Base-by-base conservation (phyloP, 2,888 invertebrate genomes). In the Autographa pulchrina region DNA sequence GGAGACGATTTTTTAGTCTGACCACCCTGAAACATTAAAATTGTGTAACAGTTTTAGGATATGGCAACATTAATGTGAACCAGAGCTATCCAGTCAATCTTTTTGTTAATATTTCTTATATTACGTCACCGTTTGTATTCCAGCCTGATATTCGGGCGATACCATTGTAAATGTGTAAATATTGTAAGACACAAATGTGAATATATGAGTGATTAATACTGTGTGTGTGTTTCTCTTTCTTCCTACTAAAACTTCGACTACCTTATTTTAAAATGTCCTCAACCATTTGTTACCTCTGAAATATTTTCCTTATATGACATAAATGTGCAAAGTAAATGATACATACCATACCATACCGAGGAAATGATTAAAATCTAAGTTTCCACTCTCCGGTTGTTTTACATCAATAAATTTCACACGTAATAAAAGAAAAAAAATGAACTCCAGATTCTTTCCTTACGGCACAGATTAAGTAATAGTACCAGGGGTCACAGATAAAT, bases 151-250 rank as follows among this genome's bases (percentile, higher is more conserved):
- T 84, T 85, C 75, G 82, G 81, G 81, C 87, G 82, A 72, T 81
- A 72, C 71, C 71, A 81, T 81, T 95, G 94, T 95, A 95, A 75
- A 94, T 94, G 85, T 94, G 93, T 94, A 94, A 92, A 94, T 93
- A 93, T 85, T 87, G 77, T 86, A 88, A 88, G 80, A 84, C 82
- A 86, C 82, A 91, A 90, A 91, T 93, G 92, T 94, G 94, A 95
- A 95, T 95, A 95, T 92, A 95, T 84, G 93, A 94, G 94, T 95
- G 94, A 92, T 89, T 87, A 91, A 91, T 90, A 92, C 87, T 85
- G 77, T 81, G 78, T 66, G 79, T 65, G 72, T 86, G 76, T 88
- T 87, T 88, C 73, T 82, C 77, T 78, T 78, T 61, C 68, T 60
- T 4, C 18, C 5, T 6, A 11, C 38, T 38, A 11, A 38, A 6